Base-by-base conservation (phyloP, 2,888 invertebrate species). In the Pimpla rufipes region DNA sequence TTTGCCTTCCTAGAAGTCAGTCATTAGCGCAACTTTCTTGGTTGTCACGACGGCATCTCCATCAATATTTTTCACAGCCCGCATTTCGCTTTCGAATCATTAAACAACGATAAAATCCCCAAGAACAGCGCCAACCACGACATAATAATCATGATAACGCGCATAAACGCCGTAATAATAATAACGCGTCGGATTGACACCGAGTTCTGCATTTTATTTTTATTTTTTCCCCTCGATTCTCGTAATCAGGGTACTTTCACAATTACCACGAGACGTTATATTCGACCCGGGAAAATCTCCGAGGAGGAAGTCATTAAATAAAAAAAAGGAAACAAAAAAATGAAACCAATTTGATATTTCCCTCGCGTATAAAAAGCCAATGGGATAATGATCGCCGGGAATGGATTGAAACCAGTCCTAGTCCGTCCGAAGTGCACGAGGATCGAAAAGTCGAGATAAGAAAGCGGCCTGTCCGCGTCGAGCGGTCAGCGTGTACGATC, bases 1-100 rank as follows among this genome's bases (percentile, higher is more conserved):
- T 84, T 84, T 84, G 80, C 70, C 74, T 84, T 84, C 73, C 77
- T 80, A 81, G 83, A 81, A 84, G 80, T 81, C 78, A 78, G 80
- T 81, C 80, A 81, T 84, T 84, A 83, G 83, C 55, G 73, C 57
- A 47, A 45, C 55, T 78, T 70, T 81, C 80, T 66, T 66, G 47
- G 68, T 74, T 78, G 74, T 70, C 62, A 23, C 23, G 23, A 35
- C 37, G 37, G 42, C 29, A 29, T 40, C 29, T 37, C 47, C 10
- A 37, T 74, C 76, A 74, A 70, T 74, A 74, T 78, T 70, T 84
- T 80, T 74, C 59, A 76, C 76, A 70, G 68, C 67, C 73, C 76
- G n/a, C n/a, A 79, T 79, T 83, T 83, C 37, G 62, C 83, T 83
- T 74, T 74, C 68, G 47, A 59, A 68, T 78, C 77, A 64, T 77